Conservation (phyloP, 2,888 invertebrate species). For the Itoplectis maculator region DNA sequence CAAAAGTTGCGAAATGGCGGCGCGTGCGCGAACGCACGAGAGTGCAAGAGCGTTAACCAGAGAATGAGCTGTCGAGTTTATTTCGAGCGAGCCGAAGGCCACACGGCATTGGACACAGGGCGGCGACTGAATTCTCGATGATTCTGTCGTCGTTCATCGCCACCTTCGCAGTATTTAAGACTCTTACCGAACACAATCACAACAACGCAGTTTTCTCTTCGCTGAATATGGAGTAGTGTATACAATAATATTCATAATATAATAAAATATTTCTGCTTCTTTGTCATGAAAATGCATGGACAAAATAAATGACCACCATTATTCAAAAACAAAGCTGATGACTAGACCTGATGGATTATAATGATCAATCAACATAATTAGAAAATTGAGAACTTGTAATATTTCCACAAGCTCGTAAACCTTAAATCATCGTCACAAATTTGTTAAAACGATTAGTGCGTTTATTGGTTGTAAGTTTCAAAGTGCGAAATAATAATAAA, state of each 20-base stretch:
- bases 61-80: constrained; percentile 79
- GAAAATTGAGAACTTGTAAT: not conserved
- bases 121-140: constrained; percentile 74
- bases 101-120: constrained; percentile 73
- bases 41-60: constrained; percentile 62
- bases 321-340: no score
- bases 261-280: not conserved
- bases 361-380: not conserved
- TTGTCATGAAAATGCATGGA: not conserved
- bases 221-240: not conserved
- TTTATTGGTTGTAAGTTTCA: no score
- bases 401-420: not conserved
- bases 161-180: not conserved
- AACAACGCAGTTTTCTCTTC: not conserved
- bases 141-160: constrained; percentile 65
- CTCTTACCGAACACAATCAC: no score
- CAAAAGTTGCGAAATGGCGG: constrained; percentile 27
- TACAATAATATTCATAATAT: not conserved
- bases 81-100: constrained; percentile 80
- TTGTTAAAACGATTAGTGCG: not conserved
- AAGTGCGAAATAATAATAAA: no score
- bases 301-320: not conserved
- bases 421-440: not conserved
- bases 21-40: constrained; percentile 44
- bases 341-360: no score